Evolutionary conservation across 2,888 invertebrate species (phyloP).

Genomic region (Cataglyphis livida): DNA sequence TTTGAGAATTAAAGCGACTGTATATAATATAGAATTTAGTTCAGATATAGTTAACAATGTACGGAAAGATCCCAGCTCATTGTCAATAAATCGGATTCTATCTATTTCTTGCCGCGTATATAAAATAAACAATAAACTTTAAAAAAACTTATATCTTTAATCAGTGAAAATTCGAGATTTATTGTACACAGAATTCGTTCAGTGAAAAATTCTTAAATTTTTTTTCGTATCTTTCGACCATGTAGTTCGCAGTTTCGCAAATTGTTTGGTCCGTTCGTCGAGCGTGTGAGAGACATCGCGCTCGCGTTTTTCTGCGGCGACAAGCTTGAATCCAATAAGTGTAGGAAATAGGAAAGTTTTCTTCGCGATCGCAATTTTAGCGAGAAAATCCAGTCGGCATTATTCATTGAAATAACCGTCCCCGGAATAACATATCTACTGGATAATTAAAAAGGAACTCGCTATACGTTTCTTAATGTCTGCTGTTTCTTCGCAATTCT

Average conservation of each 20-base stretch:
- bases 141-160: neutral
- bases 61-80: neutral
- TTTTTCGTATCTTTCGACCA: neutral
- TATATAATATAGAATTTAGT: neutral
- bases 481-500: neutral
- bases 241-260: neutral
- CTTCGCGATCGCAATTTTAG: neutral
- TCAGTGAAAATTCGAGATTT: neutral
- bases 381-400: neutral
- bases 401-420: neutral
- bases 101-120: neutral
- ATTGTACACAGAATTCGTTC: neutral
- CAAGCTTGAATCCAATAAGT: neutral
- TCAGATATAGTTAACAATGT: neutral
- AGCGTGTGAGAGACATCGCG: neutral
- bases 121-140: neutral
- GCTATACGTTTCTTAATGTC: constrained; percentile 5
- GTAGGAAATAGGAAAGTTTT: constrained; percentile 6
- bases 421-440: neutral
- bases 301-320: neutral
- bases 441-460: neutral
- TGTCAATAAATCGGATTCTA: neutral
- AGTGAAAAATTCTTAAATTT: neutral
- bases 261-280: neutral
- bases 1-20: neutral